These are phyloP conservation scores for Haemorhous mexicanus DNA, from an alignment of 2,113 vertebrate species.

Conservation along the genomic window DNA sequence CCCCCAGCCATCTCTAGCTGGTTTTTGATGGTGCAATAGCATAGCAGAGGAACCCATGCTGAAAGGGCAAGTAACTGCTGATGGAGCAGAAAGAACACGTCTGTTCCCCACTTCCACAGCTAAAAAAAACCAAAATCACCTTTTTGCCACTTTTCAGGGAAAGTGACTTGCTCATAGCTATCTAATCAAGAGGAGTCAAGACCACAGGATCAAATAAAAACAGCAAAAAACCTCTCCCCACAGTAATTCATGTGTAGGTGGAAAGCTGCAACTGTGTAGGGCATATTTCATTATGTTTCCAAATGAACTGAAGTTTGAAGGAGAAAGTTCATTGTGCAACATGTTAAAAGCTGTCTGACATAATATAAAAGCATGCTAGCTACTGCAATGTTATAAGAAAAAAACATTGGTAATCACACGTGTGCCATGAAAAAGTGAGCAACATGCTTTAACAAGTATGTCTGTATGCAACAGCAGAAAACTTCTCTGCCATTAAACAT, in stretches of 20 bases:
- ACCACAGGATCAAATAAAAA: not conserved
- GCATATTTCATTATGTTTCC: not conserved
- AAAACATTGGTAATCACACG: not conserved
- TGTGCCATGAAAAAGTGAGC: fast-evolving
- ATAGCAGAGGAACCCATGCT: not conserved
- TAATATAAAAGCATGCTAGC: not conserved
- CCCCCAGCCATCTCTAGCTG: not conserved
- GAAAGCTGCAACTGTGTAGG: not conserved
- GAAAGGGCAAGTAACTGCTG: not conserved
- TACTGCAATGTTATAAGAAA: not conserved
- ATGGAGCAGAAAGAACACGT: not conserved
- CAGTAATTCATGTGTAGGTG: not conserved
- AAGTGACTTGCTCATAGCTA: not conserved
- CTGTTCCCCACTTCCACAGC: not conserved
- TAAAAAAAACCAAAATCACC: not conserved
- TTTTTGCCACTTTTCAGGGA: not conserved
- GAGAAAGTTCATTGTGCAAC: not conserved
- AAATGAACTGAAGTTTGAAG: not conserved
- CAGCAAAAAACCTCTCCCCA: not conserved
- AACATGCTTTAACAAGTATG: not conserved
- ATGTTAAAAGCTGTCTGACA: not conserved
- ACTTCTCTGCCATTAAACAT: not conserved
- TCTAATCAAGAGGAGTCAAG: not conserved
- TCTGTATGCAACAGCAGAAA: not conserved
- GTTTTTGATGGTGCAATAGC: not conserved